These are phyloP conservation scores for Phrynosoma blainvillii DNA, from an alignment of 2,113 vertebrate species.

Conservation along the genomic window DNA sequence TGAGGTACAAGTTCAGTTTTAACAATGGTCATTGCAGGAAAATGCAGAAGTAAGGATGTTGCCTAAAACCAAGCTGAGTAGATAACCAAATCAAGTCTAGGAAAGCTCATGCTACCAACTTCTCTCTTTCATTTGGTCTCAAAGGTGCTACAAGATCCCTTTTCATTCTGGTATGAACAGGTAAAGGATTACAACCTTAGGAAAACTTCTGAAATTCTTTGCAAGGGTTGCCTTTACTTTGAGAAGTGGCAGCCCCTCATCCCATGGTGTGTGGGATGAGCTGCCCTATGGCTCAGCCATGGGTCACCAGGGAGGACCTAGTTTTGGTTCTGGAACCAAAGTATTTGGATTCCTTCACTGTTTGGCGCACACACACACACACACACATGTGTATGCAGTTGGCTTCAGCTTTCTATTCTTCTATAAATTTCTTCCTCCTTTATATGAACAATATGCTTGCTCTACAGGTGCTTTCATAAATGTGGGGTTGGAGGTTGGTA, in stretches of 20 bases:
- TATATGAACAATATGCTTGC: not conserved
- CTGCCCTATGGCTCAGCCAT: not conserved
- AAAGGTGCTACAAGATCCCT: no score
- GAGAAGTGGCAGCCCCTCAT: not conserved
- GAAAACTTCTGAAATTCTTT: not conserved
- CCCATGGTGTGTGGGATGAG: no score
- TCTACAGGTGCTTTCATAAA: not conserved
- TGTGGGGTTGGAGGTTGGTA: not conserved
- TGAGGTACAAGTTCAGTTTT: no score
- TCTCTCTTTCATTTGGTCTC: no score
- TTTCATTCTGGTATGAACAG: not conserved
- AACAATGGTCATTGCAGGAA: no score
- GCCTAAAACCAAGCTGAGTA: no score
- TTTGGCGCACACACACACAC: not conserved
- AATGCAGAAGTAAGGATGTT: no score
- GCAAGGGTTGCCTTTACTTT: not conserved
- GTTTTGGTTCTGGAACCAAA: not conserved
- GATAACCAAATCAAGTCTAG: no score
- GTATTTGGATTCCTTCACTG: not conserved
- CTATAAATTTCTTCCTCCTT: not conserved
- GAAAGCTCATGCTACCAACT: no score
- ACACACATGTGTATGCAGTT: not conserved
- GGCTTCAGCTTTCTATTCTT: not conserved
- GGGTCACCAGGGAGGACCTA: not conserved
- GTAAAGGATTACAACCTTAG: not conserved